Evolutionary conservation across 2,797 vertebrate genomes (phyloP).

Genomic region (Falco peregrinus): DNA sequence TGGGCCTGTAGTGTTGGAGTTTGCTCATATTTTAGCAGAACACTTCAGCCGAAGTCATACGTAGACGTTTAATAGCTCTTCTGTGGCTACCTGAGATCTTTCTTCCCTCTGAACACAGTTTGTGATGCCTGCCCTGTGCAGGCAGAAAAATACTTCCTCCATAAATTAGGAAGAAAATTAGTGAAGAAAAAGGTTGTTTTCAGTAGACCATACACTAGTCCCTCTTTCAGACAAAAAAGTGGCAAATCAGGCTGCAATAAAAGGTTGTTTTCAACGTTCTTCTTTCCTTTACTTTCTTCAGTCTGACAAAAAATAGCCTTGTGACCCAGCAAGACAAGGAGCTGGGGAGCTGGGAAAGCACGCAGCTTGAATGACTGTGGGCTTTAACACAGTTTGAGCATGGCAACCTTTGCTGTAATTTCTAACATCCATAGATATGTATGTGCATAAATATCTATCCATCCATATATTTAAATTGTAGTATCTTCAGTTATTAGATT

Average conservation of each 20-base stretch:
- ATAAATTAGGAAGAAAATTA: background rate
- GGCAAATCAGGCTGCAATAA: background rate
- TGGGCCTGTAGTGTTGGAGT: background rate
- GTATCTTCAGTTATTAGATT: background rate
- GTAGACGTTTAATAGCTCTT: background rate
- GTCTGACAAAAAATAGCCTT: background rate
- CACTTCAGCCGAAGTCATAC: background rate
- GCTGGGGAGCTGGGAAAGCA: background rate
- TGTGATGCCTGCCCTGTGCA: background rate
- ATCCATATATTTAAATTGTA: background rate
- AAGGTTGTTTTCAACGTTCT: background rate
- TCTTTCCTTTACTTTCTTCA: background rate
- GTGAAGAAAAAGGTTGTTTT: background rate
- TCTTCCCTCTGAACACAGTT: background rate
- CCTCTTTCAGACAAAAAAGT: background rate
- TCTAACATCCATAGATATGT: background rate
- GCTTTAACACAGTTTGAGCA: background rate
- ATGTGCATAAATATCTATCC: background rate
- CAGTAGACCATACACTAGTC: background rate
- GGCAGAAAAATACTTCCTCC: background rate
- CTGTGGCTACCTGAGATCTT: background rate
- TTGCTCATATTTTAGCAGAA: background rate
- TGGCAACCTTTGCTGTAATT: background rate
- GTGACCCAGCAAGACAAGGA: background rate
- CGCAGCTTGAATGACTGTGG: background rate